Evolutionary conservation across 2,797 vertebrate species (phyloP).

Genomic region (Mus caroli): DNA sequence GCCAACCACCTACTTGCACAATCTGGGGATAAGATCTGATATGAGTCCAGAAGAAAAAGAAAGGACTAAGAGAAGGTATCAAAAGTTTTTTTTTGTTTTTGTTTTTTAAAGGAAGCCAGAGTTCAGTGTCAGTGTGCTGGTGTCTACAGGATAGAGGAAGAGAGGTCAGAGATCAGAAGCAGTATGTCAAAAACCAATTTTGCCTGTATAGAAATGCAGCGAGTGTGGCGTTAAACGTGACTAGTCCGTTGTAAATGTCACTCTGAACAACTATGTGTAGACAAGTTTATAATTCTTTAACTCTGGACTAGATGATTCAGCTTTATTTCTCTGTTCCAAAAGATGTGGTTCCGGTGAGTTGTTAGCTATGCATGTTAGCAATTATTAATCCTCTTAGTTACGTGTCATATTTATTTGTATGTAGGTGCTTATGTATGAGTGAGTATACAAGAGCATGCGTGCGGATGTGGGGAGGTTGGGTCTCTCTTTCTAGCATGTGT

Average conservation of each 20-base stretch:
- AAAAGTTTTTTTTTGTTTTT: not conserved
- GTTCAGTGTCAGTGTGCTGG: not conserved
- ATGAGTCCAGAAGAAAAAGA: not conserved
- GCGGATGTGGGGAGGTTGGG: not conserved
- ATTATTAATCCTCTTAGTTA: not conserved
- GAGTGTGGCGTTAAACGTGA: not conserved
- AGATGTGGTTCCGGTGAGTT: conserved; percentile 40
- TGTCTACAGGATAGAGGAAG: not conserved
- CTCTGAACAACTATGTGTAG: not conserved
- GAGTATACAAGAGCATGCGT: not conserved
- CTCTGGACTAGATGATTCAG: not conserved
- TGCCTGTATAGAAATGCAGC: conserved; percentile 14
- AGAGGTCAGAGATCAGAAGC: not conserved
- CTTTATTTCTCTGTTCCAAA: not conserved
- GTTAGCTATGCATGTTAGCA: not conserved
- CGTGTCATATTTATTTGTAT: not conserved
- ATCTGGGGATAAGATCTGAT: conserved; percentile 45
- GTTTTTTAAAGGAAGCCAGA: no score
- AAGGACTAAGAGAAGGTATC: not conserved
- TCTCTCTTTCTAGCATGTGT: not conserved
- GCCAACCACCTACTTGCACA: conserved; percentile 28
- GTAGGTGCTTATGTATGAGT: not conserved
- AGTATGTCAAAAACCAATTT: not conserved
- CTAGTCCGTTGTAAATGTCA: conserved; percentile 4
- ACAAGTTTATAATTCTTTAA: not conserved